These are phyloP conservation scores for Eilema depressum DNA, from an alignment of 2,888 invertebrate genomes.

Conservation along the genomic window DNA sequence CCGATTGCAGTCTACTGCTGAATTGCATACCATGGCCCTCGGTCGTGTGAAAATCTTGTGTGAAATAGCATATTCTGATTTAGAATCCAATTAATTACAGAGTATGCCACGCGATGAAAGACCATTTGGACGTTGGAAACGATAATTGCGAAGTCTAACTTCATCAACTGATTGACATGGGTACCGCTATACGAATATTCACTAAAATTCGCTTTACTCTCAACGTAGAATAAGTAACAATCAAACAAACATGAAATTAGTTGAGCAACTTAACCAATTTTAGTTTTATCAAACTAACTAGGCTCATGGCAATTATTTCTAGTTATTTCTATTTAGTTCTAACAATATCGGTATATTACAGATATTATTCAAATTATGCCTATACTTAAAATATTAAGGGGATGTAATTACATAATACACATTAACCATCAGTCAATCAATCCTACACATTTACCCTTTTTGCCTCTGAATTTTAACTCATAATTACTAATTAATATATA, in stretches of 20 bases:
- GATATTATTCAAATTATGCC: no score
- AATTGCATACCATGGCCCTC: background rate
- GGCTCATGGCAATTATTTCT: no score
- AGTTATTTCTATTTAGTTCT: no score
- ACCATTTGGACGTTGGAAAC: background rate
- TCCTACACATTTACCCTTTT: no score
- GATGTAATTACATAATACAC: no score
- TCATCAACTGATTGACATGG: constrained; percentile 2
- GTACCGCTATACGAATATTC: background rate
- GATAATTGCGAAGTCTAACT: constrained; percentile 4
- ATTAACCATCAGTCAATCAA: no score
- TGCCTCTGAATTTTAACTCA: no score
- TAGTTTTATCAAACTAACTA: no score
- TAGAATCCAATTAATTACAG: background rate
- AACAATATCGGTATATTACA: no score
- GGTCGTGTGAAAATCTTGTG: background rate
- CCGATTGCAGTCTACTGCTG: no score
- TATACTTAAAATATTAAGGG: no score
- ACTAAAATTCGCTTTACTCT: background rate
- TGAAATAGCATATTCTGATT: background rate
- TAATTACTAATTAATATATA: no score
- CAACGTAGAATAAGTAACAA: background rate
- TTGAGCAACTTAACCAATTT: background rate
- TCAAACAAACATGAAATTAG: background rate
- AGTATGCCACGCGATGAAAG: background rate